Conservation (phyloP, 2,888 invertebrate species). For the Heptascelio sp. region DNA sequence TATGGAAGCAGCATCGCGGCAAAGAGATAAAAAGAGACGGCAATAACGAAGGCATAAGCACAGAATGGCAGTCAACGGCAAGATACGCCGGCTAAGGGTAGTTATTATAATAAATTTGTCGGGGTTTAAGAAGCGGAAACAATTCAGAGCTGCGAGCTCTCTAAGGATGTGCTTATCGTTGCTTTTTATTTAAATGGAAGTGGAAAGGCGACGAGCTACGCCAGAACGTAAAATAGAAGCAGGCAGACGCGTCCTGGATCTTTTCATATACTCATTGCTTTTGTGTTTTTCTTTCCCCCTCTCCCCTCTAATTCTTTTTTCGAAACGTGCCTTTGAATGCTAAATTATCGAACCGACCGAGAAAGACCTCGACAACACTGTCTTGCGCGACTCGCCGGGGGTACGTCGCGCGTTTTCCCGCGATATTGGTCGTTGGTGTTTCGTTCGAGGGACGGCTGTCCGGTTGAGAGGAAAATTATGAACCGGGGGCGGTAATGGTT, state of each 20-base stretch:
- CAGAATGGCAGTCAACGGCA: constrained; percentile 75
- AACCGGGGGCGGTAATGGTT: constrained; percentile 38
- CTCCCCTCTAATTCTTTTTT: constrained; percentile 62
- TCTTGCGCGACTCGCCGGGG: constrained; percentile 53
- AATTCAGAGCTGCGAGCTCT: constrained; percentile 83
- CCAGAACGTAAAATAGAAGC: constrained; percentile 67
- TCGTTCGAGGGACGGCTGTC: constrained; percentile 21
- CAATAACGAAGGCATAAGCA: constrained; percentile 61
- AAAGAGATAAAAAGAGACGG: constrained; percentile 60
- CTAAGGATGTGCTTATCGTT: constrained; percentile 84
- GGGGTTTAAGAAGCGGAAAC: constrained; percentile 84
- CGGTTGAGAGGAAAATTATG: constrained; percentile 46
- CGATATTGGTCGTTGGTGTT: constrained; percentile 38
- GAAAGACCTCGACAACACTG: constrained; percentile 53
- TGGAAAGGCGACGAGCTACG: constrained; percentile 79
- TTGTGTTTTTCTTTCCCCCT: too few relatives aligned
- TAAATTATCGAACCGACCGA: constrained; percentile 60
- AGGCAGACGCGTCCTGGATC: constrained; percentile 64
- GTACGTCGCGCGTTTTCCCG: constrained; percentile 41
- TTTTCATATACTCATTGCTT: constrained; percentile 70
- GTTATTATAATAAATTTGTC: constrained; percentile 84
- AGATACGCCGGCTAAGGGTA: constrained; percentile 82
- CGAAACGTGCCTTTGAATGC: constrained; percentile 65
- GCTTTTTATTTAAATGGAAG: constrained; percentile 84
- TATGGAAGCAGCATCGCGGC: constrained; percentile 60